Evolutionary conservation across 2,113 vertebrate species (phyloP).

Genomic region (Leptosomus discolor): DNA sequence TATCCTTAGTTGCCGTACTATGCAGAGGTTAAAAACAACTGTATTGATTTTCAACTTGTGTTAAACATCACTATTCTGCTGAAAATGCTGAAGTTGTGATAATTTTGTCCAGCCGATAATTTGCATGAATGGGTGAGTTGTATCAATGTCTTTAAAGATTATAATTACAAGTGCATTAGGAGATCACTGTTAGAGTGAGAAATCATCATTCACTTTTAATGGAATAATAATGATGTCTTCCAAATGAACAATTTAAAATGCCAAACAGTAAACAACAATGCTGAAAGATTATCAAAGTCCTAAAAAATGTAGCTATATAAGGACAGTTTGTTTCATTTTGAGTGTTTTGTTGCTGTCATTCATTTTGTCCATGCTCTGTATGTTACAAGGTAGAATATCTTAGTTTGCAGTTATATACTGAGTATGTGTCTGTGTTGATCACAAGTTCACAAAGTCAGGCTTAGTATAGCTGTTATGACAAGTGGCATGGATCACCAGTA

Average conservation of each 20-base stretch:
- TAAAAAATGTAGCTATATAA: background rate
- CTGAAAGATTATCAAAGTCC: background rate
- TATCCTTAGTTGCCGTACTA: background rate
- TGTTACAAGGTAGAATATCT: background rate
- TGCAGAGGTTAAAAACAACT: background rate
- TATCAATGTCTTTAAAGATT: background rate
- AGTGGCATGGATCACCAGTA: background rate
- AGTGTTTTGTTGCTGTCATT: background rate
- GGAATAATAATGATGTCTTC: background rate
- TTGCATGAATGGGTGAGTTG: background rate
- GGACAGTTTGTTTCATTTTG: background rate
- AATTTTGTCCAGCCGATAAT: background rate
- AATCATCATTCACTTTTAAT: background rate
- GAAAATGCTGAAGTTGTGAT: background rate
- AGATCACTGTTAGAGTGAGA: background rate
- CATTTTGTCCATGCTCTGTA: background rate
- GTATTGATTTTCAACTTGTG: background rate
- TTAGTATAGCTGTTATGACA: background rate
- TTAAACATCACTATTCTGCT: background rate
- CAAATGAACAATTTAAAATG: background rate
- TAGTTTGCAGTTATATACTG: background rate
- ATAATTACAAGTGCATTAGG: background rate
- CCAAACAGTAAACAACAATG: background rate
- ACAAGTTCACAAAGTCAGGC: background rate
- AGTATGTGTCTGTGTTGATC: fast-evolving